These are phyloP conservation scores for Porites rus DNA, from an alignment of 92 coral and sea anemone genomes.

Conservation along the genomic window DNA sequence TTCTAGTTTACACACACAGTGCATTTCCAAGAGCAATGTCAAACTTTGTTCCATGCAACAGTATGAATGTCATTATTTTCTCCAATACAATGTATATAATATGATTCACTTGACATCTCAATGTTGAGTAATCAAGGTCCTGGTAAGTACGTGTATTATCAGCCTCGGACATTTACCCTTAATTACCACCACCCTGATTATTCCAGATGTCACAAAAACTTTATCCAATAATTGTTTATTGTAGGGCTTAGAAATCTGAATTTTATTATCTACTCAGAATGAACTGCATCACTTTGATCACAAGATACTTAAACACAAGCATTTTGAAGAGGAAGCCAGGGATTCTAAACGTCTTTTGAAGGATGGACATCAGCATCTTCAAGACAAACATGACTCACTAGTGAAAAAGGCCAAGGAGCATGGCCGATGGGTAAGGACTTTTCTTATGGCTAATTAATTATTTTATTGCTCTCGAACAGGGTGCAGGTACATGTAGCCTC, in stretches of 20 bases:
- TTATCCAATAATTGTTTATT: not conserved
- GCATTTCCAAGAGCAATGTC: no score
- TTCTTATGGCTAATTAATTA: not conserved
- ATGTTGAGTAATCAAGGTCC: no score
- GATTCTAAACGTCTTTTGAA: conserved; percentile 69
- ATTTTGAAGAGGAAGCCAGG: conserved; percentile 76
- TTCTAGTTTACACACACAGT: no score
- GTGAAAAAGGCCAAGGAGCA: conserved; percentile 84
- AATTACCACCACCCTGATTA: not conserved
- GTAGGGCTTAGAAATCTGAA: not conserved
- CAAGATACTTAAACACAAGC: conserved; percentile 87
- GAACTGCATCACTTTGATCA: conserved; percentile 93
- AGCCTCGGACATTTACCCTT: not conserved
- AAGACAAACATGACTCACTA: conserved; percentile 73
- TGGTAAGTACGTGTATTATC: not conserved
- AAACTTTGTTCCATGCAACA: no score
- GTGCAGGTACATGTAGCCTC: no score
- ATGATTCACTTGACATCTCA: no score
- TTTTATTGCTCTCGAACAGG: no score
- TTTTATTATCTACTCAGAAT: conserved; percentile 55
- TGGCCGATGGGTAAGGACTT: conserved; percentile 80
- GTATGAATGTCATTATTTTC: no score
- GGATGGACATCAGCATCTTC: conserved; percentile 76
- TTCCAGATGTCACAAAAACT: not conserved
- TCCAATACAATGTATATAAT: no score